Base-by-base conservation (phyloP, 2,113 vertebrate species). In the Atractosteus spatula region DNA sequence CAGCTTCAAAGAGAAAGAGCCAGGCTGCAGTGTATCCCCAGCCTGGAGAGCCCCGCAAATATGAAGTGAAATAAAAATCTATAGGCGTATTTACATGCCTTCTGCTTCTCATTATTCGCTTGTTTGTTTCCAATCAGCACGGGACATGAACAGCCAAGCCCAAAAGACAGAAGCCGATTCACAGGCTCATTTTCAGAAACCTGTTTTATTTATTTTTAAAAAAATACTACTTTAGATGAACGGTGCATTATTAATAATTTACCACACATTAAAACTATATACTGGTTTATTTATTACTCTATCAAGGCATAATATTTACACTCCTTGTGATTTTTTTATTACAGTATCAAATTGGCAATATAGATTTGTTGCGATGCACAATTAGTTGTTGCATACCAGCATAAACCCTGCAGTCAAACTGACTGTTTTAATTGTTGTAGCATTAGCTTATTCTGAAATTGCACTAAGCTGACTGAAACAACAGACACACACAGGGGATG, bases 311-410 rank as follows among this genome's bases (percentile, higher is more conserved):
- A 56, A 41, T 69, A 17, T 69, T 69, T 7, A 51, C 5, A 51
- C 47, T 1, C 10, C 5, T 51, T 10, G 10, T 70, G 56, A 66
- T 76, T 76, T 69, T 76, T 76, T 73, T n/a, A 76, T 76, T 57
- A 61, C 44, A 51, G 55, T 71, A 42, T 43, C 75, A 59, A 29
- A 29, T 29, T 29, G 29, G 29, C 29, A 67, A 73, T 76, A 62
- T 71, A 71, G 70, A 66, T 76, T 76, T 73, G 66, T 72, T 69
- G 45, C 45, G 66, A 8, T 16, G 41, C 41, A 68, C 12, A 51
- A n/a, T 43, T 68, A 67, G 41, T 44, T 29, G 11, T 51, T 47
- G 68, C 42, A 43, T 29, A 29, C 29, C 29, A 29, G 29, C 29
- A 29, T 29, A 29, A 29, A 29, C 29, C 29, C 29, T 29, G 29